Base-by-base conservation (phyloP, 2,888 invertebrate genomes). In the Drosophila meridionalis region DNA sequence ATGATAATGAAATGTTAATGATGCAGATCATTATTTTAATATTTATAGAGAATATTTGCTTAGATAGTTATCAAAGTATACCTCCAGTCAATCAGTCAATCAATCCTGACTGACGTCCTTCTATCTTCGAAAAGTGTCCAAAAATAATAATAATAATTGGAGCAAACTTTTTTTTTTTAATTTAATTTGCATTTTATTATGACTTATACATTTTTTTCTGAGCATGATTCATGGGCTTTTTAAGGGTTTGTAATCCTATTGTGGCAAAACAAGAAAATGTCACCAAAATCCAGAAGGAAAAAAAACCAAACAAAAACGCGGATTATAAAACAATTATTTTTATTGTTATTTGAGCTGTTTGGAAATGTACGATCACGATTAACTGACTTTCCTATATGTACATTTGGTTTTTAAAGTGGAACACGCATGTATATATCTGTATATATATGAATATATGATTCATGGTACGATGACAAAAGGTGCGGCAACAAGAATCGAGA, bases 391-490 rank as follows among this genome's bases (percentile, higher is more conserved):
- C 71, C 55, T 66, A 67, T 60, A 71, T 63, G 62, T 52, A 63
- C 55, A 56, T 85, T 62, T 69, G 57, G 63, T n/a, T 70, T 69
- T 82, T 70, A 75, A 85, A 89, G 82, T 85, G 85, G 89, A 85
- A 89, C 89, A 89, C 71, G 76, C 85, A 77, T 81, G 87, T 40
- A 20, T 28, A 55, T 40, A 42, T 40, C 9, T 28, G 9, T 30
- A 5, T 14, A 28, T 36, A 28, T 42, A n/a, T 55, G 28, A 9
- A 40, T n/a, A 56, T 73, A 82, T 85, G 89, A 85, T 85, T 85
- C 85, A 85, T 89, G 90, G 74, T 73, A 59, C 69, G 42, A 61
- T 59, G 73, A 77, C 87, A 79, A 79, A 83, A 84, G 89, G 85
- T 87, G 85, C 69, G 85, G 82, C 85, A 69, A 56, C 69, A 59